Evolutionary conservation across 1,140 invertebrate species (phyloP).

Genomic region (Campodea augens): DNA sequence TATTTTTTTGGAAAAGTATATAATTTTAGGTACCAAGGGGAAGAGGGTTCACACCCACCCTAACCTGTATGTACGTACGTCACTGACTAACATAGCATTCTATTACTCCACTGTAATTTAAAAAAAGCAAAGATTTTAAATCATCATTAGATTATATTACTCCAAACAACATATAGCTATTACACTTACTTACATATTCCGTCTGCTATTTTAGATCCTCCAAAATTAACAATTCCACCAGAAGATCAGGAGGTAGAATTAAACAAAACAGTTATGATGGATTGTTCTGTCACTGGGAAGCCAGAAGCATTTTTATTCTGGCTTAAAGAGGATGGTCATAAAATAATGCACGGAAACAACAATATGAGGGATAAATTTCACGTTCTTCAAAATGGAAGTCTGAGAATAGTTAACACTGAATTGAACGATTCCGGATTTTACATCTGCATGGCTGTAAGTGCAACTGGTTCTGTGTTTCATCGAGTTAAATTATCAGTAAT

Average conservation of each 20-base stretch:
- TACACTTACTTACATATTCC: too few species aligned
- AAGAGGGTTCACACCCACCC: too few species aligned
- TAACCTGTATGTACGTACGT: too few species aligned
- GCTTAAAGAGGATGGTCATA: slow-evolving; percentile 51
- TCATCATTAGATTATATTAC: too few species aligned
- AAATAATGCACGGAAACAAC: slow-evolving; percentile 42
- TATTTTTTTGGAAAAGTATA: too few species aligned
- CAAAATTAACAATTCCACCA: too few species aligned
- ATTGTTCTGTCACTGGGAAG: slow-evolving; percentile 43
- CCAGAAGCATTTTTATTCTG: slow-evolving; percentile 53
- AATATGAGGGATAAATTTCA: slow-evolving; percentile 36
- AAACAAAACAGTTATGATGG: slow-evolving; percentile 39
- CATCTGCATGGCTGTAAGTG: slow-evolving; percentile 61
- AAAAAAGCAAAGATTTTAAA: too few species aligned
- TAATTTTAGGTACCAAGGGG: too few species aligned
- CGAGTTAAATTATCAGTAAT: slow-evolving; percentile 52
- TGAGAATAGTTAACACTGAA: neutral
- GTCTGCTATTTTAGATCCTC: too few species aligned
- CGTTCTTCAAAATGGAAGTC: slow-evolving; percentile 32
- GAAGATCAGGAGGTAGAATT: slow-evolving; percentile 44
- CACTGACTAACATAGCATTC: too few species aligned
- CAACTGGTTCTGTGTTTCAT: slow-evolving; percentile 55
- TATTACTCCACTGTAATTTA: too few species aligned
- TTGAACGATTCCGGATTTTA: slow-evolving; percentile 27
- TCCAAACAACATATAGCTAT: too few species aligned